A percentile compares a stretch with the other conserved stretches of the same genome.
phyloP scores from a whole-genome alignment of 1,140 invertebrate genomes.

The Euborellia annulipes region DNA sequence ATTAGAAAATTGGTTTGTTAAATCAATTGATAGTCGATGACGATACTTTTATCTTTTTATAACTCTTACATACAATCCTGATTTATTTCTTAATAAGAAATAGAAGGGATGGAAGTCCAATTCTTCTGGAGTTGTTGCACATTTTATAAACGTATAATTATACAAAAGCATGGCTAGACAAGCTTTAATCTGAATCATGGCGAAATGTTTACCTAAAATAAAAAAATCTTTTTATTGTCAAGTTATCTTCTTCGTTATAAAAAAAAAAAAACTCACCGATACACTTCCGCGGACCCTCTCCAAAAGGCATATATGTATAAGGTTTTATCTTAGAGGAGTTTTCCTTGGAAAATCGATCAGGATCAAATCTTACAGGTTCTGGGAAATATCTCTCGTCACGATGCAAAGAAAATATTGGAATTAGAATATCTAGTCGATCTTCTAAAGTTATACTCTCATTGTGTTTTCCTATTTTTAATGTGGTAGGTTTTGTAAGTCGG shows the following conservation, averaged over 20 bases:
- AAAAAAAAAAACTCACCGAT: slow-evolving; percentile 25
- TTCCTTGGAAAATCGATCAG: slow-evolving; percentile 32
- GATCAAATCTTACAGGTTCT: slow-evolving; percentile 39
- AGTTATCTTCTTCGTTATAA: no score
- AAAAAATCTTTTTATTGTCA: background rate
- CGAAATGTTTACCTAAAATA: slow-evolving; percentile 3
- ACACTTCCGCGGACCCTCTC: slow-evolving; percentile 37
- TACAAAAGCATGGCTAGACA: background rate
- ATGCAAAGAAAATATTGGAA: slow-evolving; percentile 22
- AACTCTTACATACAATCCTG: no score
- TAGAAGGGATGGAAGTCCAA: no score
- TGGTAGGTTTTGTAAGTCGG: background rate
- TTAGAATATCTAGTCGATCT: background rate
- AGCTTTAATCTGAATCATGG: slow-evolving; percentile 3
- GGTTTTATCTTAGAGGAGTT: slow-evolving; percentile 25
- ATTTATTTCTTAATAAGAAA: no score
- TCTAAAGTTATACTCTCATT: background rate
- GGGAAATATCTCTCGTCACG: slow-evolving; percentile 27
- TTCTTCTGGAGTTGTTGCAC: no score
- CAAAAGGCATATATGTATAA: slow-evolving; percentile 37
- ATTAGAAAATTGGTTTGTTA: no score
- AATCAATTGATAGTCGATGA: no score
- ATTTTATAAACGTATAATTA: background rate
- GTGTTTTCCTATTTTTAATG: background rate
- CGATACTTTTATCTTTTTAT: no score